Percentiles rank a stretch among this genome's conserved stretches.
Conservation (phyloP, 2,113 vertebrate species). For the Tautogolabrus adspersus region DNA sequence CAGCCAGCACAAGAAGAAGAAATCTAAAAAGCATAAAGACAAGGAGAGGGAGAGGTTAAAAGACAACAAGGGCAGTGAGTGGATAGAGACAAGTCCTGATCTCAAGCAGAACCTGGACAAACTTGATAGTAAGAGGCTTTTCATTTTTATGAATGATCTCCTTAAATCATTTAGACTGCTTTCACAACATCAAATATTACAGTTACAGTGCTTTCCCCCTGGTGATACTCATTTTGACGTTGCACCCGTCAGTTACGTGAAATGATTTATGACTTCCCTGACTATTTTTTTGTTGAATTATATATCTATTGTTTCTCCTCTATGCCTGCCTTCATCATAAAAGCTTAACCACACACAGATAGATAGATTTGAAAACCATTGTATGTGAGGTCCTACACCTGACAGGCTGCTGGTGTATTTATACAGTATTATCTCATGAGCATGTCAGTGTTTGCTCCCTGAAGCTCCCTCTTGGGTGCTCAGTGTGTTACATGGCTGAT, state of each 20-base stretch:
- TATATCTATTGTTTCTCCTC: background rate
- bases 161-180: background rate
- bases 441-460: constrained; percentile 52
- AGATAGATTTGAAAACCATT: constrained; percentile 20
- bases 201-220: background rate
- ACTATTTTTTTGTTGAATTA: background rate
- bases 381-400: constrained; percentile 8
- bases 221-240: background rate
- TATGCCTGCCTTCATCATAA: constrained; percentile 4
- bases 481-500: constrained; percentile 63
- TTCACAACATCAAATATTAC: background rate
- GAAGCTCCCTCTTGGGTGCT: constrained; percentile 64
- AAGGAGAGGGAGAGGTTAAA: constrained; percentile 79
- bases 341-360: constrained; percentile 27
- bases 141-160: background rate
- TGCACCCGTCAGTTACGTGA: background rate
- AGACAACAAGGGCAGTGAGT: constrained; percentile 58
- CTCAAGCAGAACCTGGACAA: constrained; percentile 76
- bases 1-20: constrained; percentile 81
- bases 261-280: background rate
- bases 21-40: constrained; percentile 85
- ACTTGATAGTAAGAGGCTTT: constrained; percentile 77
- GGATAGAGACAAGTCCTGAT: constrained; percentile 73
- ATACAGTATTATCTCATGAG: constrained; percentile 58
- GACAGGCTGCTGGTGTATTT: constrained; percentile 31